Conservation (phyloP, 2,113 vertebrate genomes). For the Oreochromis spilurus region DNA sequence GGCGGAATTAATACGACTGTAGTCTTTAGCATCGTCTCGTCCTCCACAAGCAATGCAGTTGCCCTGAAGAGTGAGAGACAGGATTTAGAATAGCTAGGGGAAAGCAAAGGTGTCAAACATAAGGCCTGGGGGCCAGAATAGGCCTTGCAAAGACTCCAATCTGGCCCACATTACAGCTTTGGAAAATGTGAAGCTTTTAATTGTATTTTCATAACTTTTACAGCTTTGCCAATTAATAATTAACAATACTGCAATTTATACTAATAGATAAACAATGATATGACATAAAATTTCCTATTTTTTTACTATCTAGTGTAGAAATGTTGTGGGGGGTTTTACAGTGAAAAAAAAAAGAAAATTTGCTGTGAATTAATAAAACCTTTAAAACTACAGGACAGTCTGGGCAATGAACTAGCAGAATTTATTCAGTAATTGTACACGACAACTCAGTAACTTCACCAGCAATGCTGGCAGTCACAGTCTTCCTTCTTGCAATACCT, state of each 20-base stretch:
- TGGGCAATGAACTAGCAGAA: background rate
- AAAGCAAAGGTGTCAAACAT: background rate
- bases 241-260: background rate
- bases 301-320: background rate
- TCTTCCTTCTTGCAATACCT: constrained; percentile 62
- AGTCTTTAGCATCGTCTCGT: constrained; percentile 79
- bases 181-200: background rate
- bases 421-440: accelerated
- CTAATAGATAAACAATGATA: background rate
- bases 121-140: background rate
- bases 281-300: background rate
- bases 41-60: constrained; percentile 75
- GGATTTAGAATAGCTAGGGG: background rate
- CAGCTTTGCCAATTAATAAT: background rate
- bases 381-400: background rate
- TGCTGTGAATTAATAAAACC: background rate
- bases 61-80: constrained; percentile 70
- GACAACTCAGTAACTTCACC: background rate
- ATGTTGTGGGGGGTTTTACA: background rate
- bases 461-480: background rate
- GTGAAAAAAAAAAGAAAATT: background rate
- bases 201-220: background rate
- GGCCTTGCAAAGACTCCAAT: background rate
- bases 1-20: constrained; percentile 76
- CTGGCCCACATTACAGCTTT: background rate